These are phyloP conservation scores for Papilio elwesi DNA, from an alignment of 2,888 invertebrate species.

Conservation along the genomic window DNA sequence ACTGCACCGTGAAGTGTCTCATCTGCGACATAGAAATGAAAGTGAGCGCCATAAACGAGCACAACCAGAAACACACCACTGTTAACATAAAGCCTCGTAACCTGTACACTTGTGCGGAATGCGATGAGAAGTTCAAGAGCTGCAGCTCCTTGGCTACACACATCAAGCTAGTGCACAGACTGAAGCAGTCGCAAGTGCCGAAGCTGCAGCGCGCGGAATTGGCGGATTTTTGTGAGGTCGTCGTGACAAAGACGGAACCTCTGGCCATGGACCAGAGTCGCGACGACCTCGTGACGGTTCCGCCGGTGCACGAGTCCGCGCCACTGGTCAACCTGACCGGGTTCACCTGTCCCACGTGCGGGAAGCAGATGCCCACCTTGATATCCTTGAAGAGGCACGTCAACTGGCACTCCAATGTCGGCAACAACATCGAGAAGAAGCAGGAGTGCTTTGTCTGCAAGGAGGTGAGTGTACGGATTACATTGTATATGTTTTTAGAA, in stretches of 20 bases:
- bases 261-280: slow-evolving; percentile 78
- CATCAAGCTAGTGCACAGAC: slow-evolving; percentile 74
- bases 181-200: slow-evolving; percentile 58
- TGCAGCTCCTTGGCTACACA: slow-evolving; percentile 72
- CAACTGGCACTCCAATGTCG: slow-evolving; percentile 76
- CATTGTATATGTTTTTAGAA: not conserved
- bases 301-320: slow-evolving; percentile 49
- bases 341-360: slow-evolving; percentile 76
- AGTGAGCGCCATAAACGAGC: slow-evolving; percentile 72
- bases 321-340: slow-evolving; percentile 65
- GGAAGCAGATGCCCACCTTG: slow-evolving; percentile 74
- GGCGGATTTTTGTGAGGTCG: slow-evolving; percentile 84
- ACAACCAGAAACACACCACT: slow-evolving; percentile 74
- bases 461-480: slow-evolving; percentile 61
- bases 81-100: slow-evolving; percentile 74
- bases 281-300: slow-evolving; percentile 78
- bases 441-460: slow-evolving; percentile 76
- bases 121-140: slow-evolving; percentile 71
- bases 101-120: slow-evolving; percentile 75
- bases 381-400: slow-evolving; percentile 76
- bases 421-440: slow-evolving; percentile 67
- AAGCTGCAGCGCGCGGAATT: slow-evolving; percentile 54
- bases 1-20: slow-evolving; percentile 74
- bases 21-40: slow-evolving; percentile 79
- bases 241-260: slow-evolving; percentile 83